Conservation (phyloP, 2,113 vertebrate species). For the Chascanopsetta lugubris region DNA sequence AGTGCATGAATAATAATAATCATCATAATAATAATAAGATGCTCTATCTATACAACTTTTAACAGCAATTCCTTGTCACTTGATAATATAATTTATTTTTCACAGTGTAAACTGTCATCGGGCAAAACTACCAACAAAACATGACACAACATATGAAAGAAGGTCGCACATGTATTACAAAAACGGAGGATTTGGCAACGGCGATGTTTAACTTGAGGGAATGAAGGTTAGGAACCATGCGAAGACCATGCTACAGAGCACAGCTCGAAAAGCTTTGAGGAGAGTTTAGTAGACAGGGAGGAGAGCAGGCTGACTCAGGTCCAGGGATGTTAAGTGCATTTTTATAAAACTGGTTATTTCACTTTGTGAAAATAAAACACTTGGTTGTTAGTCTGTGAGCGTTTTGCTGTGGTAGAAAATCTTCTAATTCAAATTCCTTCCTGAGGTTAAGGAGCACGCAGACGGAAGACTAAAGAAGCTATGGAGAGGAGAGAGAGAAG, state of each 20-base stretch:
- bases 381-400: constrained; percentile 62
- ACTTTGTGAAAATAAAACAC: constrained; percentile 65
- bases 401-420: constrained; percentile 73
- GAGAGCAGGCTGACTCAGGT: constrained; percentile 43
- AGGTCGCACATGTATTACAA: constrained; percentile 39
- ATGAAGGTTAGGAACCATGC: constrained; percentile 63
- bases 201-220: constrained; percentile 26
- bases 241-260: constrained; percentile 62
- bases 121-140: constrained; percentile 55
- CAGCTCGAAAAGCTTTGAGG: constrained; percentile 42
- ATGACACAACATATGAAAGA: constrained; percentile 36
- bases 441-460: constrained; percentile 86
- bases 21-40: constrained; percentile 49
- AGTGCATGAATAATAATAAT: constrained; percentile 69
- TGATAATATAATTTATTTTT: constrained; percentile 38
- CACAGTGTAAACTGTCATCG: constrained; percentile 70
- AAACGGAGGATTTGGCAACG: constrained; percentile 46
- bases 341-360: constrained; percentile 59
- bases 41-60: constrained; percentile 23
- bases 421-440: constrained; percentile 90
- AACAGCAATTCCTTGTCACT: constrained; percentile 38
- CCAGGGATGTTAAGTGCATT: constrained; percentile 28
- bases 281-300: constrained; percentile 53
- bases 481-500: constrained; percentile 80
- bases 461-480: constrained; percentile 91